These are phyloP conservation scores for Naja naja DNA, from an alignment of 2,113 vertebrate genomes.

Conservation along the genomic window DNA sequence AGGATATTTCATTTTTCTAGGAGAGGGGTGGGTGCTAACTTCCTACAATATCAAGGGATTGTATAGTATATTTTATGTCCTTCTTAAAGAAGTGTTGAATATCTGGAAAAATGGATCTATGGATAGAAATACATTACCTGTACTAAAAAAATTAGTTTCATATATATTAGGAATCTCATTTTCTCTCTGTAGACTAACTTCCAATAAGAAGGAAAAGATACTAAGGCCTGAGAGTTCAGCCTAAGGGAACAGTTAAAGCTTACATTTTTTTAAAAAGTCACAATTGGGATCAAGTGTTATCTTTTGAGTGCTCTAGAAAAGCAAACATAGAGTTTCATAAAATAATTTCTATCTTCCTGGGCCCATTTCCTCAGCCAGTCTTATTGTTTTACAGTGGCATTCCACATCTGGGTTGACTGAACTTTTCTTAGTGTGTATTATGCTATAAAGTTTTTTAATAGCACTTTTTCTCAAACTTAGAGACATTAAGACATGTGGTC, in stretches of 20 bases:
- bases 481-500: background rate
- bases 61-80: too few relatives aligned
- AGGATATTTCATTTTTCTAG: too few relatives aligned
- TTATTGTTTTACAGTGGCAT: background rate
- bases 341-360: background rate
- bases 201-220: background rate
- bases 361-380: background rate
- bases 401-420: rapidly evolving
- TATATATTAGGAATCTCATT: background rate
- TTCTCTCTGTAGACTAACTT: background rate
- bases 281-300: too few relatives aligned
- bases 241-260: background rate
- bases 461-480: background rate
- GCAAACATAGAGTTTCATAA: background rate
- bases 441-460: background rate
- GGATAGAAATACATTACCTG: rapidly evolving
- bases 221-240: background rate
- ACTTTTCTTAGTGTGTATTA: background rate
- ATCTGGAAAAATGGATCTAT: rapidly evolving
- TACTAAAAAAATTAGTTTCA: background rate
- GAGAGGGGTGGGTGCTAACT: too few relatives aligned
- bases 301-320: background rate
- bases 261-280: background rate
- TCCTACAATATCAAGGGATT: too few relatives aligned
- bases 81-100: background rate